Percentiles rank a stretch among this genome's conserved stretches.
Conservation (phyloP, 1,140 invertebrate species). For the Acromyrmex echinatior region DNA sequence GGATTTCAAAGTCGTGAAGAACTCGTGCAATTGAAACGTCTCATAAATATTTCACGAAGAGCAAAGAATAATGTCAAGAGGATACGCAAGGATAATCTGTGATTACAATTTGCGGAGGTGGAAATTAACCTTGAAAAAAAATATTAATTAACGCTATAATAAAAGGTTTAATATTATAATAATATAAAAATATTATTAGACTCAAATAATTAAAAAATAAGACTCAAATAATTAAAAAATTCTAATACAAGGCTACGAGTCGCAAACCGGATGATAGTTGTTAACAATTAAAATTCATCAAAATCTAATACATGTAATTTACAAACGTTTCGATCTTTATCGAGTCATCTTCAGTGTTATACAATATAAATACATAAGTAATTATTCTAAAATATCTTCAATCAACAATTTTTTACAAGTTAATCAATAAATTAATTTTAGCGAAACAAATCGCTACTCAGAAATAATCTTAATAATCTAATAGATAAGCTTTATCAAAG, state of each 20-base stretch:
- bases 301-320: no score
- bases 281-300: no score
- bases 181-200: no score
- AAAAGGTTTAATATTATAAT: no score
- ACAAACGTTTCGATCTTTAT: no score
- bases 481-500: conserved; percentile 21
- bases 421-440: neutral
- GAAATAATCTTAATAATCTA: neutral
- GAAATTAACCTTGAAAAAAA: neutral
- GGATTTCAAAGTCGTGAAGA: conserved; percentile 21
- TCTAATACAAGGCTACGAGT: no score
- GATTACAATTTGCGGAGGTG: neutral
- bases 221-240: no score
- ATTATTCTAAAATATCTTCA: no score
- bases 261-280: no score
- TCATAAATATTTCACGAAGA: conserved; percentile 47
- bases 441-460: neutral
- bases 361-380: no score
- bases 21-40: conserved; percentile 1
- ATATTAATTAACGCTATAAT: neutral
- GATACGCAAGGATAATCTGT: neutral
- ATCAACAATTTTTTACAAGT: conserved; percentile 14
- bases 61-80: neutral
- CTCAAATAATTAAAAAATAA: no score
- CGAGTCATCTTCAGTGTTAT: no score